Evolutionary conservation across 2,113 vertebrate genomes (phyloP), one percentile per base, ranked within the genome.

Genomic region (Macheiramphus alcinus): DNA sequence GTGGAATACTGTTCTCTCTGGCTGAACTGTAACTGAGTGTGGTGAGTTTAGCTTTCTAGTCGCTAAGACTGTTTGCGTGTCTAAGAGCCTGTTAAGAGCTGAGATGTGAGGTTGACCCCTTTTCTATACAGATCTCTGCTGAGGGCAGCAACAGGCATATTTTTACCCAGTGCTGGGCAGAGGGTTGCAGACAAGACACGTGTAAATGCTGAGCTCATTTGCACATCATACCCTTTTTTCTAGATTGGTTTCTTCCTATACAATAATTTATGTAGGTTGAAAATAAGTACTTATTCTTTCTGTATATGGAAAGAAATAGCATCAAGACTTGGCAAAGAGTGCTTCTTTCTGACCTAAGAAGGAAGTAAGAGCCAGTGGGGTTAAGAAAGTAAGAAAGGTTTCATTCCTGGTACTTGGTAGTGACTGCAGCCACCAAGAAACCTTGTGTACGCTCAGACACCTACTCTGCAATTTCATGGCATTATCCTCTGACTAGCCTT

Each of bases 71-170:
- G 55, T 86, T 94, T 96, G 68, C 43, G 27, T 7, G 6, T 72
- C 76, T 91, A 72, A 96, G 94, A 91, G 61, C n/a, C 53, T 75
- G 31, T 72, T 94, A 94, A 79, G 83, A 91, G 52, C 86, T 31
- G 40, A 88, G 62, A 81, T 61, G 61, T 70, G 68, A 91, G 29
- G 31, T 3, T 95, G 86, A 89, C 52, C n/a, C 72, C 36, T 85
- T 80, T 80, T 72, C 78, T 79, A 32, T 53, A 72, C 56, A 86
- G 61, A 61, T 38, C 73, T 84, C 59, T 92, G 6, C 56, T 56
- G 36, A 79, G 85, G 66, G 43, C 58, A 93, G 70, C 66, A 93
- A 45, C n/a, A 62, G 59, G 6, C 31, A 3, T 71, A 79, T 72
- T 91, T 95, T 96, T 53, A 73, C 36, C 13, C 48, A 63, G 31